Percentiles rank a stretch among this genome's conserved stretches.
phyloP scores from a whole-genome alignment of 2,113 vertebrate species.

The Hyla sarda region DNA sequence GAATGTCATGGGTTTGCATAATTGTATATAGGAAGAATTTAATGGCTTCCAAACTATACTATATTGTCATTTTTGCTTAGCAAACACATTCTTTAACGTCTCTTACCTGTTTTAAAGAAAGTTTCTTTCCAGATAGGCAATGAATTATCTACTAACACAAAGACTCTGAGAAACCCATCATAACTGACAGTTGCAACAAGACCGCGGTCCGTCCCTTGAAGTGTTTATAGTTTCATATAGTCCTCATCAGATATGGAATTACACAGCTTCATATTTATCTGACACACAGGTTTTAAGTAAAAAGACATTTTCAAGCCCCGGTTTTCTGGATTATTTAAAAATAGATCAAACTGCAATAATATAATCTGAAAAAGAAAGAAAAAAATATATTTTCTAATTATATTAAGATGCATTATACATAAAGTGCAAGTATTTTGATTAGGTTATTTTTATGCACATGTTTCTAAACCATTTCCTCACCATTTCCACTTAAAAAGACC shows the following conservation, averaged over 20 bases:
- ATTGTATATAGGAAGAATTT: too few species aligned
- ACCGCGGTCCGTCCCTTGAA: conserved; percentile 36
- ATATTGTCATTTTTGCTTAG: conserved; percentile 51
- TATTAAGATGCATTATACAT: not conserved
- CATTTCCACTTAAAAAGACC: not conserved
- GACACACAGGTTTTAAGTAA: conserved; percentile 33
- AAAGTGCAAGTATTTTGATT: not conserved
- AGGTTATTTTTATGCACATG: not conserved
- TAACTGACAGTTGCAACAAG: conserved; percentile 54
- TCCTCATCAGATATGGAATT: conserved; percentile 52
- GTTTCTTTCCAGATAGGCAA: conserved; percentile 39
- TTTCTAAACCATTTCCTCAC: not conserved
- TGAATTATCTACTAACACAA: conserved; percentile 55
- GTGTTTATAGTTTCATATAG: conserved; percentile 52
- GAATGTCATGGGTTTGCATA: not conserved
- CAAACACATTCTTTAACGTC: conserved; percentile 17
- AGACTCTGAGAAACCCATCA: conserved; percentile 52
- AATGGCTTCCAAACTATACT: not conserved
- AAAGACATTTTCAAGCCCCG: conserved; percentile 30
- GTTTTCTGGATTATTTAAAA: conserved; percentile 23
- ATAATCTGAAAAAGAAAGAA: conserved; percentile 21
- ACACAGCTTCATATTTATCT: conserved; percentile 53
- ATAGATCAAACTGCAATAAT: conserved; percentile 5
- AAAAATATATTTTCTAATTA: not conserved
- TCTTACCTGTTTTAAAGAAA: conserved; percentile 41